Conservation (phyloP, 1,140 invertebrate species). For the Diabrotica undecimpunctata region DNA sequence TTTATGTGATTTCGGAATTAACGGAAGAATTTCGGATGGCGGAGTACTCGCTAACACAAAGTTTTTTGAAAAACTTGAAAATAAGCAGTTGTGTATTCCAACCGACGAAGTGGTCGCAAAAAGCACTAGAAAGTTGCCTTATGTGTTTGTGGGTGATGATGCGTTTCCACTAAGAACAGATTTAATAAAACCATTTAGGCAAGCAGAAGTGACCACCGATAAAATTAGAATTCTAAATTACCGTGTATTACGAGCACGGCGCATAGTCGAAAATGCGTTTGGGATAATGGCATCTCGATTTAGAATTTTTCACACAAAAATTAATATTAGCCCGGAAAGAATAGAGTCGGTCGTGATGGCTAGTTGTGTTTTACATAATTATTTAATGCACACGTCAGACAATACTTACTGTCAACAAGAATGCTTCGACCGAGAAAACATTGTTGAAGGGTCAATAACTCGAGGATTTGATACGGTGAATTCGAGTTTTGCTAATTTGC, state of each 20-base stretch:
- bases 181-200: constrained; percentile 48
- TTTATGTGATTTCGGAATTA: background rate
- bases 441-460: too few relatives aligned
- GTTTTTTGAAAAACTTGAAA: background rate
- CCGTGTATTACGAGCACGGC: constrained; percentile 24
- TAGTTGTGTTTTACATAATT: background rate
- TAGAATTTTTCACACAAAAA: constrained; percentile 41
- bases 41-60: background rate
- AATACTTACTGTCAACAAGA: too few relatives aligned
- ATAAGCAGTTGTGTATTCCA: constrained; percentile 16
- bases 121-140: background rate
- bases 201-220: constrained; percentile 24
- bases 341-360: background rate
- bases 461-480: too few relatives aligned
- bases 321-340: too few relatives aligned
- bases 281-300: constrained; percentile 46
- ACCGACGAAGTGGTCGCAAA: background rate
- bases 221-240: constrained; percentile 30
- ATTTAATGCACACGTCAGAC: too few relatives aligned
- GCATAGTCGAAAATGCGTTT: constrained; percentile 50
- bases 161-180: constrained; percentile 48
- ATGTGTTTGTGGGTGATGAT: constrained; percentile 42
- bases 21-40: background rate
- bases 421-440: too few relatives aligned
- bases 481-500: background rate